phyloP scores from a whole-genome alignment of 2,888 invertebrate species.

The Lysandra bellargus region DNA sequence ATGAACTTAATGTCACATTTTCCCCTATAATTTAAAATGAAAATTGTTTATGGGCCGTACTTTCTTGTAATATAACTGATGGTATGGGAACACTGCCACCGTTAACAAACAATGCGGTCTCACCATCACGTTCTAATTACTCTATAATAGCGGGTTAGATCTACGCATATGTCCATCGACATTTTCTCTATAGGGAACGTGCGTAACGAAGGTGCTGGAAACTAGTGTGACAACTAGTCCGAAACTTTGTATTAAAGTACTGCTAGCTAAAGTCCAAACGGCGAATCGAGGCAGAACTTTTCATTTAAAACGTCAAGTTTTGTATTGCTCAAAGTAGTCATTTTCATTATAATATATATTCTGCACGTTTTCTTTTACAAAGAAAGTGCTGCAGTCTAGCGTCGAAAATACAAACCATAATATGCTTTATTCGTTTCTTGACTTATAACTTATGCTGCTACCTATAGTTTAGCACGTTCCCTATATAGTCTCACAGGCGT shows the following conservation, averaged over 20 bases:
- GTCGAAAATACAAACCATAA: no score
- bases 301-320: no score
- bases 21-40: not conserved
- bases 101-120: constrained; percentile 7
- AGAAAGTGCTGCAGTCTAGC: no score
- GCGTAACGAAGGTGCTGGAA: no score
- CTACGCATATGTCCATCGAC: constrained; percentile 4
- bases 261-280: no score
- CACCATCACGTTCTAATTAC: constrained; percentile 22
- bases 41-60: not conserved
- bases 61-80: constrained; percentile 12
- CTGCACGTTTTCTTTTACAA: no score
- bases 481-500: not conserved
- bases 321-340: no score
- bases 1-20: not conserved
- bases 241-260: no score
- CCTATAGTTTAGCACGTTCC: not conserved
- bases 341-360: no score
- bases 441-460: not conserved
- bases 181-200: not conserved
- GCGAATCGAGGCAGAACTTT: no score
- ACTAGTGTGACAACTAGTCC: no score
- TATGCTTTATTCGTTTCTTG: not conserved
- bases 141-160: constrained; percentile 5
- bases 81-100: constrained; percentile 14